Percentiles rank a stretch among this genome's conserved stretches.
Evolutionary conservation across 2,113 vertebrate genomes (phyloP).

Genomic region (Cebidichthys violaceus): DNA sequence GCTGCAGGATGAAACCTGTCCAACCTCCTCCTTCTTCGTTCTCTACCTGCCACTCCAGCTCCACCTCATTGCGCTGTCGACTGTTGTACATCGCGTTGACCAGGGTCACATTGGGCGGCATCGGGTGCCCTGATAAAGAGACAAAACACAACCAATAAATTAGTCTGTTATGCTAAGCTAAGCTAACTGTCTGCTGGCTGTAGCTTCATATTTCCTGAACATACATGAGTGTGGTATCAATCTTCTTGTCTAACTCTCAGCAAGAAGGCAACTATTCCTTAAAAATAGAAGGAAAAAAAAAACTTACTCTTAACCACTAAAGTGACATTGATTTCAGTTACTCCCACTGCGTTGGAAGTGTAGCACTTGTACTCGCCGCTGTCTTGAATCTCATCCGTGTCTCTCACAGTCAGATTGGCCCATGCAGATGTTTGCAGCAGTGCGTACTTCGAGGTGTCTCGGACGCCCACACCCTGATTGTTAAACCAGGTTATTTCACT

Average conservation of each 20-base stretch:
- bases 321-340: conserved; percentile 81
- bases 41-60: conserved; percentile 86
- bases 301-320: conserved; percentile 87
- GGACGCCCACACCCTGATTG: conserved; percentile 81
- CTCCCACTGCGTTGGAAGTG: conserved; percentile 88
- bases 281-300: not conserved
- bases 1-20: conserved; percentile 89
- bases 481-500: conserved; percentile 87
- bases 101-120: conserved; percentile 90
- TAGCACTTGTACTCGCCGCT: conserved; percentile 87
- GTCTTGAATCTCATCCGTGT: conserved; percentile 83
- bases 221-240: not conserved
- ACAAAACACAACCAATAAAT: not conserved
- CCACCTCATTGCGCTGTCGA: conserved; percentile 86
- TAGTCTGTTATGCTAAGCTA: not conserved
- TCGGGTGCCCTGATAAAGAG: conserved; percentile 83
- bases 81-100: conserved; percentile 84
- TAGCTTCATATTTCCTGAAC: no score
- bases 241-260: not conserved
- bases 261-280: not conserved
- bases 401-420: conserved; percentile 85
- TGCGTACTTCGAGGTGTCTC: conserved; percentile 80
- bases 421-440: conserved; percentile 82
- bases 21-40: conserved; percentile 71
- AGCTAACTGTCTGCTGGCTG: not conserved